Evolutionary conservation across 2,888 invertebrate species (phyloP), one percentile per base, ranked within the genome.

Genomic region (Deladenus siricidicola): DNA sequence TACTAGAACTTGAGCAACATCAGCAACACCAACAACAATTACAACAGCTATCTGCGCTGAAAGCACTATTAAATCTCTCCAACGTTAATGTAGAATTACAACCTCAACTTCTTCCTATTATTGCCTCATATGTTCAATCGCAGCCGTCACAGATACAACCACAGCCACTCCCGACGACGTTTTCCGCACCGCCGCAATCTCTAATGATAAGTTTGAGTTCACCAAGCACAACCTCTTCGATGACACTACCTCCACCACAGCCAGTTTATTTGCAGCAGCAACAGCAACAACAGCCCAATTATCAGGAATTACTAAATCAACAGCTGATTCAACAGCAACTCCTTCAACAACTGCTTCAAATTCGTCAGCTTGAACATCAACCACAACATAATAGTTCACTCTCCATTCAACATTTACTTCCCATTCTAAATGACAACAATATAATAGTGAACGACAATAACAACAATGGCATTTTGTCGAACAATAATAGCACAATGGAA

Each of bases 21-120:
- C 47, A 45, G 47, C 47, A 45, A 1, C 47, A 50, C 21, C 52
- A 51, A 51, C 30, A 24, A 6, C 30, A 51, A 29, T 26, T 34
- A 34, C 53, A 53, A 34, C 30, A 53, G 4, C 24, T 53, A 23
- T 30, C 53, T 3, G 39, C 53, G 1, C 53, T 53, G 53, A 53
- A 53, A 53, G 30, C n/a, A n/a, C 53, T 53, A 23, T 34, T 53
- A 39, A 39, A 53, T n/a, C n/a, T 53, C 17, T 53, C 53, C 10
- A 34, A 6, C 14, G 14, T 34, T 34, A 14, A 34, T 34, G 39
- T 6, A 34, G 8, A 6, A 10, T 14, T 10, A 34, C 39, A 14
- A 34, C 14, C 39, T 34, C 39, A 34, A 34, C 14, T 34, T 34
- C 39, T 14, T 10, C 39, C 39, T 10, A 14, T 34, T 34, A 14